These are phyloP conservation scores for Girardinichthys multiradiatus DNA, from an alignment of 2,113 vertebrate genomes.

Conservation along the genomic window DNA sequence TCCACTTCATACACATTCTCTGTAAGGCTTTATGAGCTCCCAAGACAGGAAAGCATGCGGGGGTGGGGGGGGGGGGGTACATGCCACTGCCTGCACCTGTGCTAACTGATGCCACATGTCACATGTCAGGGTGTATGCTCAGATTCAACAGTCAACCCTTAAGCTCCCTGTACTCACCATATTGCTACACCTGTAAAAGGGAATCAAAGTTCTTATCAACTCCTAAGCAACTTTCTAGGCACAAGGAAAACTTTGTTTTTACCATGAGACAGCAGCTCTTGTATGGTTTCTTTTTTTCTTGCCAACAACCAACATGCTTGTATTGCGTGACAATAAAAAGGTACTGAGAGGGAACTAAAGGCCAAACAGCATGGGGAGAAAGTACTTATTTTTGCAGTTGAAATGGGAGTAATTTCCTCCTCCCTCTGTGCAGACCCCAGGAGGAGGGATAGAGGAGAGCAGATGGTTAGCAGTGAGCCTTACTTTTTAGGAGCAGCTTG, in stretches of 20 bases:
- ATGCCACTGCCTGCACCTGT: conserved; percentile 71
- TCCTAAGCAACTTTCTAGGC: conserved; percentile 24
- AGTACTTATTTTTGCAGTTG: conserved; percentile 25
- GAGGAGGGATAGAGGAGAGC: conserved; percentile 35
- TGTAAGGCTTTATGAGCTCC: conserved; percentile 44
- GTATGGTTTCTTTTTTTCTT: neutral
- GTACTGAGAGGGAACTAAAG: conserved; percentile 14
- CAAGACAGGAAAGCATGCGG: conserved; percentile 31
- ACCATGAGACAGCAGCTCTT: neutral
- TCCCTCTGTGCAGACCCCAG: conserved; percentile 50
- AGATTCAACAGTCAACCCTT: conserved; percentile 25
- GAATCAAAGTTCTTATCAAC: conserved; percentile 14
- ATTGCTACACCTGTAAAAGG: neutral
- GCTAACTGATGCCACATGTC: conserved; percentile 33
- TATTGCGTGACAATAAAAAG: neutral
- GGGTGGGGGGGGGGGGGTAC: conserved; percentile 36
- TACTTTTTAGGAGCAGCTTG: conserved; percentile 62
- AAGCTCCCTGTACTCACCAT: conserved; percentile 14
- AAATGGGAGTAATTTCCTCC: conserved; percentile 42
- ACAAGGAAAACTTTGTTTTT: conserved; percentile 11
- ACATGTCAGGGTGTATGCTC: conserved; percentile 20
- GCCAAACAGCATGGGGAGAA: conserved; percentile 7
- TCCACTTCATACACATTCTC: conserved; percentile 50
- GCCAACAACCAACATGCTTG: neutral
- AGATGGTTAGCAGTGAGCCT: conserved; percentile 54